A percentile compares a stretch with the other conserved stretches of the same genome.
These are phyloP conservation scores for Caenorhabditis sp. DNA, from an alignment of 2,888 invertebrate species.

Conservation along the genomic window DNA sequence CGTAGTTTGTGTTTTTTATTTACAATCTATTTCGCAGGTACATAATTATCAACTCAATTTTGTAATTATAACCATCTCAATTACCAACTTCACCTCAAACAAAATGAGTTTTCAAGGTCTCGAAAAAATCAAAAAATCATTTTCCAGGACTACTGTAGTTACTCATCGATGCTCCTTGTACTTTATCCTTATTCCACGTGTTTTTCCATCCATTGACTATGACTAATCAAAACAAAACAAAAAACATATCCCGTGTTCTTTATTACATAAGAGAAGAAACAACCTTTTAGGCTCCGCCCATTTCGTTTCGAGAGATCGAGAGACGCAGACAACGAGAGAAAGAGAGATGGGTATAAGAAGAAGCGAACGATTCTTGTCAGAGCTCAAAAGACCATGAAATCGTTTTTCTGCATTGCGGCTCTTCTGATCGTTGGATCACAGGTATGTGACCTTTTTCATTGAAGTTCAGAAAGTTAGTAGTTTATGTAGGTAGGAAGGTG, in stretches of 20 bases:
- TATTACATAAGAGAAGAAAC: not conserved
- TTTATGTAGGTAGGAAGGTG: no score
- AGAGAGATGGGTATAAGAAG: not conserved
- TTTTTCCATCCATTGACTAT: not conserved
- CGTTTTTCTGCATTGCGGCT: not conserved
- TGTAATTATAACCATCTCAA: no score
- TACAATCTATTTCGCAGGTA: no score
- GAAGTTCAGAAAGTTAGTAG: no score
- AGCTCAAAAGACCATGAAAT: not conserved
- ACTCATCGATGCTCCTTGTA: no score
- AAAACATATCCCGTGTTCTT: not conserved
- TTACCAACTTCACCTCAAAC: no score
- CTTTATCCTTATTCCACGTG: not conserved
- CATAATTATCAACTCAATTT: no score
- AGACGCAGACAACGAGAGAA: not conserved
- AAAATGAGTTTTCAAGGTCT: conserved; percentile 1
- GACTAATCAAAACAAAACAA: not conserved
- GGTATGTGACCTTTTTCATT: not conserved
- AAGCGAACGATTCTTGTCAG: not conserved
- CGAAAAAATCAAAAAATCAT: conserved; percentile 2
- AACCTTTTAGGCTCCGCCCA: not conserved
- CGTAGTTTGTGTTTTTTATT: no score
- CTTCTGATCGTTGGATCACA: not conserved
- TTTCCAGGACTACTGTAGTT: no score
- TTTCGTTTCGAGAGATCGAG: not conserved